Conservation (phyloP, 2,888 invertebrate species). For the Nephrotoma guestfalica region DNA sequence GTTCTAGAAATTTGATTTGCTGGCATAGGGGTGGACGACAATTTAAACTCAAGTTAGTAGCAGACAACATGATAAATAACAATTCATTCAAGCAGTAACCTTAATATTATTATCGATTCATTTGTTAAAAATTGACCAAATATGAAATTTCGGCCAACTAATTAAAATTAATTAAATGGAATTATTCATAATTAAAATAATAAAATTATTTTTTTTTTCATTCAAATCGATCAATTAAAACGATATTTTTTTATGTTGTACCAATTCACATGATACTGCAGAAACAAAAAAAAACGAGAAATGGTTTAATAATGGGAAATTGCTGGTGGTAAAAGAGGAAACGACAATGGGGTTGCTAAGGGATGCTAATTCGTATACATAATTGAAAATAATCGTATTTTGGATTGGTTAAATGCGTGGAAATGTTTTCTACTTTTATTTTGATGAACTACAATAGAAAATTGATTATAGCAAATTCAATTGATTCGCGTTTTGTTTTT, state of each 20-base stretch:
- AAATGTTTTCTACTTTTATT: background rate
- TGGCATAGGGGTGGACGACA: background rate
- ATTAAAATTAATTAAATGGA: background rate
- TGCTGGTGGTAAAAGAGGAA: background rate
- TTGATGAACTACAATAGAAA: background rate
- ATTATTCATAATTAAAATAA: too few species aligned
- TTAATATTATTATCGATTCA: background rate
- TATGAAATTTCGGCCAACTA: background rate
- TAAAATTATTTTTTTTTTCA: background rate
- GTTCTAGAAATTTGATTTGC: too few species aligned
- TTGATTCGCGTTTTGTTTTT: background rate
- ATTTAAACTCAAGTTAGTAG: background rate
- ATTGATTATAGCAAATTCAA: background rate
- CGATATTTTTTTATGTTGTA: background rate
- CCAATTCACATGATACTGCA: background rate
- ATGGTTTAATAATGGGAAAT: background rate
- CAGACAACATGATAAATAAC: background rate
- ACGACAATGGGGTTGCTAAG: background rate
- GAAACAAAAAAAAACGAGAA: background rate
- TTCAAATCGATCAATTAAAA: background rate
- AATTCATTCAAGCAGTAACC: background rate
- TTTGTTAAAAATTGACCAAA: background rate
- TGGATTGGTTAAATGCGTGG: background rate
- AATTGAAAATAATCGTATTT: background rate
- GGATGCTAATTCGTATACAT: background rate